Conservation (phyloP, 23 tunicate species). For the Ciona savignyi region DNA sequence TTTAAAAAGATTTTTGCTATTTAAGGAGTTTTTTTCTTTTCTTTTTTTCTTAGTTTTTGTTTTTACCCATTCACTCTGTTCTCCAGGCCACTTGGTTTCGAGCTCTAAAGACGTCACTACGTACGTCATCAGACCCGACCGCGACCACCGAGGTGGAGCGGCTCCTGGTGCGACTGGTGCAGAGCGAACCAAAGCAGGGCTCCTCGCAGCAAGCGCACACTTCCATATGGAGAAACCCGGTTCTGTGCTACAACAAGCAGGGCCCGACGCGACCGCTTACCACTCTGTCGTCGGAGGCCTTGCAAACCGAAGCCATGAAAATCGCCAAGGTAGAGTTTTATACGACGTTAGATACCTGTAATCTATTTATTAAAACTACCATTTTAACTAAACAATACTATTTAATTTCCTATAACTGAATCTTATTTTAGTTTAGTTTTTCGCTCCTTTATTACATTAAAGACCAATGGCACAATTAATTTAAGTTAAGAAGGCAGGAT, state of each 20-base stretch:
- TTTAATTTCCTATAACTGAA: too few species aligned
- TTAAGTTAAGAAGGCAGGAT: too few species aligned
- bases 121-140: not conserved
- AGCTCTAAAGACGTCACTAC: constrained; percentile 20
- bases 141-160: constrained; percentile 30
- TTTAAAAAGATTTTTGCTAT: too few species aligned
- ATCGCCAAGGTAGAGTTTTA: constrained; percentile 64
- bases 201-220: constrained; percentile 14
- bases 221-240: constrained; percentile 51
- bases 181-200: constrained; percentile 8
- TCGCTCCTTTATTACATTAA: too few species aligned
- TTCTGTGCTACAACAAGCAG: constrained; percentile 37
- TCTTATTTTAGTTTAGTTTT: too few species aligned
- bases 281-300: constrained; percentile 45
- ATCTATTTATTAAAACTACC: not conserved
- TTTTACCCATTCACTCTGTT: too few species aligned
- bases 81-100: constrained; percentile 23
- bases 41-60: too few species aligned
- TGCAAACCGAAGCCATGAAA: constrained; percentile 71
- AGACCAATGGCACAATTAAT: too few species aligned
- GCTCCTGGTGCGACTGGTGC: constrained; percentile 29
- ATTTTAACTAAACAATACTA: not conserved
- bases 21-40: too few species aligned
- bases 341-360: not conserved
- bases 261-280: constrained; percentile 47